Evolutionary conservation across 2,113 vertebrate species (phyloP).

Genomic region (Tympanuchus pallidicinctus): DNA sequence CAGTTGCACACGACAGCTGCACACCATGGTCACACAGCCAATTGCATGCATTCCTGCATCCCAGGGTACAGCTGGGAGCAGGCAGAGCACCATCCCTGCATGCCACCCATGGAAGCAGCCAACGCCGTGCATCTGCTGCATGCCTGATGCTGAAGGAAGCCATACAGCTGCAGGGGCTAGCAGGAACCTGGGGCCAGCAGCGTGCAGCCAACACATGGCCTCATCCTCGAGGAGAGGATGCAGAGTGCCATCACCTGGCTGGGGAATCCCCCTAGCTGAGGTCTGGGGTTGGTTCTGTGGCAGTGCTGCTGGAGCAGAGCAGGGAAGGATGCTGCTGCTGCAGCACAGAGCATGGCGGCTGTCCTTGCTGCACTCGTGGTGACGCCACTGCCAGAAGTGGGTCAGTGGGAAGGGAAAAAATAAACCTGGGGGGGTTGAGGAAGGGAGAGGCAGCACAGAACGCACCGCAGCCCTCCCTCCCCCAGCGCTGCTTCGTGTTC

Average conservation of each 20-base stretch:
- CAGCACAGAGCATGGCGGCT: background rate
- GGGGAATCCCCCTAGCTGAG: background rate
- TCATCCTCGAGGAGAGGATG: background rate
- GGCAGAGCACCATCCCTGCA: background rate
- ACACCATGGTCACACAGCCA: background rate
- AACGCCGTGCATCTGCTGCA: fast-evolving
- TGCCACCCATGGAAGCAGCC: background rate
- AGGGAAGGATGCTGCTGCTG: background rate
- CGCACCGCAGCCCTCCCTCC: fast-evolving
- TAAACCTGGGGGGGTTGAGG: fast-evolving
- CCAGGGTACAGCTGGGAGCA: fast-evolving
- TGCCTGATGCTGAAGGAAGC: fast-evolving
- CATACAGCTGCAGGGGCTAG: fast-evolving
- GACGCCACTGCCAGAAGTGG: background rate
- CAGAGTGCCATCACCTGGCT: fast-evolving
- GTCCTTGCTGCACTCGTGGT: fast-evolving
- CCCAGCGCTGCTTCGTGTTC: fast-evolving
- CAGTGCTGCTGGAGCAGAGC: background rate
- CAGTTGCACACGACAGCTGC: background rate
- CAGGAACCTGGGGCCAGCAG: fast-evolving
- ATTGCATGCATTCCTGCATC: background rate
- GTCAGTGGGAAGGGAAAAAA: background rate
- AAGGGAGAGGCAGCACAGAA: background rate
- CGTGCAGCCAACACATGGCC: fast-evolving
- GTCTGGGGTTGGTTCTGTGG: fast-evolving